Conservation (phyloP, 2,888 invertebrate species). For the Microplitis deprimator region DNA sequence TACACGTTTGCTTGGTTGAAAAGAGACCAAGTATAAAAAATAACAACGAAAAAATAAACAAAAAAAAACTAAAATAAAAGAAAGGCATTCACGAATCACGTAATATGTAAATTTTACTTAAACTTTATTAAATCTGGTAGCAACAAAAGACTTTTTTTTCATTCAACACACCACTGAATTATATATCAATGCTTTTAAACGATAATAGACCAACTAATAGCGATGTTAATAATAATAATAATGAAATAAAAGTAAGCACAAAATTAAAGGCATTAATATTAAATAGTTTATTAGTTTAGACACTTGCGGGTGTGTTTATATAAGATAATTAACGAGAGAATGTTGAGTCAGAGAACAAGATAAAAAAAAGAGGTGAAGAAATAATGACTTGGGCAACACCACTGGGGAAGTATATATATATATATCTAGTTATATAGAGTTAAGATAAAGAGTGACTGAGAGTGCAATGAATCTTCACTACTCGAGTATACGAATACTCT, state of each 20-base stretch:
- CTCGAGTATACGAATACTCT: background rate
- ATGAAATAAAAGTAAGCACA: background rate
- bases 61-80: conserved; percentile 18
- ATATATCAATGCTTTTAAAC: background rate
- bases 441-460: conserved; percentile 22
- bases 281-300: background rate
- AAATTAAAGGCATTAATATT: background rate
- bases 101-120: conserved; percentile 12
- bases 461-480: conserved; percentile 26
- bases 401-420: background rate
- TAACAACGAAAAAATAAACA: background rate
- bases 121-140: background rate
- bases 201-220: background rate
- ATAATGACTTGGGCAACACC: conserved; percentile 3
- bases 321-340: conserved; percentile 11
- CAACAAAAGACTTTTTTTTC: background rate
- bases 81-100: conserved; percentile 1
- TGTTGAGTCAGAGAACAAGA: background rate
- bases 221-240: background rate
- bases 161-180: background rate
- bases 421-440: background rate
- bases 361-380: background rate
- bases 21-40: conserved; percentile 21
- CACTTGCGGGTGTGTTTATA: background rate
- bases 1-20: conserved; percentile 22